Base-by-base conservation (phyloP, 1,140 invertebrate genomes). In the Brachionus calyciflorus region DNA sequence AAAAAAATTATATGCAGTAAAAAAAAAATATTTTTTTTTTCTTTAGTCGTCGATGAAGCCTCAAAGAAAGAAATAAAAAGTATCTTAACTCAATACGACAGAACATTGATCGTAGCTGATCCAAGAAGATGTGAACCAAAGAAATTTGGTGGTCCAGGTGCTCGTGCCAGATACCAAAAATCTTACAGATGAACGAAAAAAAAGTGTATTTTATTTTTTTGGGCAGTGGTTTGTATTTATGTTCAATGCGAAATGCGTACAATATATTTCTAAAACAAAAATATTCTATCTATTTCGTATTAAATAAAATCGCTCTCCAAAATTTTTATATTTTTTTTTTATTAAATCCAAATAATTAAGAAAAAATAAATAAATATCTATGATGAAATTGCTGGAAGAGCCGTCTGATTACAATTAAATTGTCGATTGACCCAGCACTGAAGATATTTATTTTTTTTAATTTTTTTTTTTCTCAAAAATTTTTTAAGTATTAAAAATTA, bases 141-240 rank as follows among this genome's bases (percentile, higher is more conserved):
- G 90, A 99, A 99, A 87, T 99, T 99, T 86, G 97, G 97, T 82
- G 96, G 96, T 90, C 97, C 97, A 83, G 96, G 96, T 84, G 96
- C 97, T 81, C 90, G 97, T 86, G 95, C 97, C 79, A 89, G 96
- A 83, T 99, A 98, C 91, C 96, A 99, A 88, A 99, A 99, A 83
- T 88, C 89, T 79, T 89, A 90, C 85, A 87, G 88, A 86, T 89
- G 88, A 86, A 80, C 73, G 73, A 73, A 49, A 69, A 69, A 44
- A 55, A 51, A 24, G 37, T 41, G 21, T 44, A 10, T 65, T 17
- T 44, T 12, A 19, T 65, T 65, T 63, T 65, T 65, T 26, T 44
- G 37, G 60, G 40, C 41, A 44, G 40, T 65, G 60, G 60, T 65
- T 65, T n/a, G n/a, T n/a, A n/a, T n/a, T n/a, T n/a, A n/a, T n/a